Conservation (phyloP, 1,140 invertebrate species). For the Anastrepha ludens region DNA sequence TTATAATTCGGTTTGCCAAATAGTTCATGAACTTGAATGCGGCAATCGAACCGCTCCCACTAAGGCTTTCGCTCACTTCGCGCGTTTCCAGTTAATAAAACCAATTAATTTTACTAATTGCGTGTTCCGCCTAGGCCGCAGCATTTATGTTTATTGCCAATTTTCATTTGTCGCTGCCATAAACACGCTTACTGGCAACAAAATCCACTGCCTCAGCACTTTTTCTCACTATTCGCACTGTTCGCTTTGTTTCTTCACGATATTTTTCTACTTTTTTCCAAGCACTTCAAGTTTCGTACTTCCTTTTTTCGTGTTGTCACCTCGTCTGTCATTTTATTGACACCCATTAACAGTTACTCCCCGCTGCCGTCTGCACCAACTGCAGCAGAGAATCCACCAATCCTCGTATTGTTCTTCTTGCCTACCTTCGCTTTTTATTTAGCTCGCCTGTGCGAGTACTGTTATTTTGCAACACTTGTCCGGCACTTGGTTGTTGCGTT, state of each 20-base stretch:
- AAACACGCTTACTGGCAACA: not conserved
- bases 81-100: not conserved
- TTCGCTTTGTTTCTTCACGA: too few relatives aligned
- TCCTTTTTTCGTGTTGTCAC: constrained; percentile 43
- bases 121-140: constrained; percentile 47
- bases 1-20: not conserved
- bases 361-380: not conserved
- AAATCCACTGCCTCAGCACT: not conserved
- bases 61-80: not conserved
- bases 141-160: constrained; percentile 38
- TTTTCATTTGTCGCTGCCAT: not conserved
- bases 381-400: not conserved
- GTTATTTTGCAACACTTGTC: constrained; percentile 29
- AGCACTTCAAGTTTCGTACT: not conserved
- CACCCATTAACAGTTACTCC: constrained; percentile 29
- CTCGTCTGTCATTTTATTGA: constrained; percentile 47
- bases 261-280: not conserved
- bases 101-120: constrained; percentile 52
- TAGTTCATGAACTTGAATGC: constrained; percentile 1
- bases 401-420: not conserved
- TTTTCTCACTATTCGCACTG: too few relatives aligned
- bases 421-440: not conserved
- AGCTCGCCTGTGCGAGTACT: not conserved
- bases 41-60: not conserved
- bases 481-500: not conserved